Evolutionary conservation across 1,140 invertebrate species (phyloP), one percentile per base, ranked within the genome.

Genomic region (Globodera rostochiensis): DNA sequence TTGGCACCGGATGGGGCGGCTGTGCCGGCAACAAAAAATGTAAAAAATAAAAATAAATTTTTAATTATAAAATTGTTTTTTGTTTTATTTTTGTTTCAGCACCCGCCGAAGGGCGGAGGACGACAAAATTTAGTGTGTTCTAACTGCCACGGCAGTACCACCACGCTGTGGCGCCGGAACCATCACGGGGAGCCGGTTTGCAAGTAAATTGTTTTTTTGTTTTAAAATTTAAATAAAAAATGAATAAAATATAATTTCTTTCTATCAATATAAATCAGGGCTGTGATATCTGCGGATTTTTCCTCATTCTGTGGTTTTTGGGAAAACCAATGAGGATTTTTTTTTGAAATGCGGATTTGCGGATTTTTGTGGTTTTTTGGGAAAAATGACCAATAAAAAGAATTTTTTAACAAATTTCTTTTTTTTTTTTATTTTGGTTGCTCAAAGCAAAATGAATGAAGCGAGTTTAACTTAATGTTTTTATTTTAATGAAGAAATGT

Each of bases 111-210:
- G 53, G 60, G 79, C 7, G 84, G 77, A 66, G 70, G 86, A 1
- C 86, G 84, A 0, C 86, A 86, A 74, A 82, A 79, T 53, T 73
- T 88, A 15, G 50, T 87, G 46, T 86, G 85, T 67, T 83, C 84
- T 7, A 86, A 86, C 67, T 86, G 85, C 50, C 84, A 86, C n/a
- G 84, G 80, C 21, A 64, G 49, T 21, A 45, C 70, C 19, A 86
- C 85, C 1, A 86, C 85, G 6, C 69, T 86, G n/a, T 86, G 85
- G 85, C 45, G 85, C 15, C 73, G 85, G 47, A 87, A 86, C 66
- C 74, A 87, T 13, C 74, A 88, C n/a, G 85, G 85, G 15, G 79
- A 87, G 50, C 84, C 86, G 19, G 85, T 86, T 0, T 86, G 85
- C 86, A 86, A 86, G 83, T 84, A 36, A 76, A 79, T 45, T 19